phyloP scores from a whole-genome alignment of 2,797 vertebrate species.

The Sardinella longiceps region DNA sequence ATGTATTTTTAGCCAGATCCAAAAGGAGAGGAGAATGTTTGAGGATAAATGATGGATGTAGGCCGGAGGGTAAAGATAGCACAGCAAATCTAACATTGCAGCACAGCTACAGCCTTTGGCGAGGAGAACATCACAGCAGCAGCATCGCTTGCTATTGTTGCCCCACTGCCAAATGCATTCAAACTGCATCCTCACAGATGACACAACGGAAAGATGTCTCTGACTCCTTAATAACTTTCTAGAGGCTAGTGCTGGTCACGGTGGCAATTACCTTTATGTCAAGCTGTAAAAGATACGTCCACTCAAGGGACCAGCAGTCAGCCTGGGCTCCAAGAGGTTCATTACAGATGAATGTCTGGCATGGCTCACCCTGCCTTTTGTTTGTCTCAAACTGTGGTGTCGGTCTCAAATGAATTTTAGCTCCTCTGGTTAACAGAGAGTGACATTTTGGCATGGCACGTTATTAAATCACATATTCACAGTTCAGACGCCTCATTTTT shows the following conservation, averaged over 20 bases:
- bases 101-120: slow-evolving; percentile 56
- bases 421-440: slow-evolving; percentile 29
- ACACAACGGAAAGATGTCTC: slow-evolving; percentile 71
- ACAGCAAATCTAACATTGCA: slow-evolving; percentile 51
- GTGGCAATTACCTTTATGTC: slow-evolving; percentile 83
- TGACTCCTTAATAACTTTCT: slow-evolving; percentile 80
- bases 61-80: slow-evolving; percentile 22
- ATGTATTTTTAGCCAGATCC: neutral
- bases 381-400: slow-evolving; percentile 46
- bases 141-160: slow-evolving; percentile 48
- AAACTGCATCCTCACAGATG: slow-evolving; percentile 68
- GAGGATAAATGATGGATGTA: slow-evolving; percentile 22
- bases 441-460: slow-evolving; percentile 38
- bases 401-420: slow-evolving; percentile 21
- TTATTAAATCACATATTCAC: slow-evolving; percentile 31
- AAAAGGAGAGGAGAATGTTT: neutral
- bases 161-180: slow-evolving; percentile 62
- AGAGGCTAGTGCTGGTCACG: slow-evolving; percentile 77
- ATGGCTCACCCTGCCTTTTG: slow-evolving; percentile 65
- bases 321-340: slow-evolving; percentile 68
- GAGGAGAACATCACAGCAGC: slow-evolving; percentile 58
- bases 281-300: slow-evolving; percentile 79
- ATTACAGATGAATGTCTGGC: slow-evolving; percentile 68
- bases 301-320: slow-evolving; percentile 72
- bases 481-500: neutral